These are phyloP conservation scores for Pampus argenteus DNA, from an alignment of 2,797 vertebrate genomes.

Conservation along the genomic window DNA sequence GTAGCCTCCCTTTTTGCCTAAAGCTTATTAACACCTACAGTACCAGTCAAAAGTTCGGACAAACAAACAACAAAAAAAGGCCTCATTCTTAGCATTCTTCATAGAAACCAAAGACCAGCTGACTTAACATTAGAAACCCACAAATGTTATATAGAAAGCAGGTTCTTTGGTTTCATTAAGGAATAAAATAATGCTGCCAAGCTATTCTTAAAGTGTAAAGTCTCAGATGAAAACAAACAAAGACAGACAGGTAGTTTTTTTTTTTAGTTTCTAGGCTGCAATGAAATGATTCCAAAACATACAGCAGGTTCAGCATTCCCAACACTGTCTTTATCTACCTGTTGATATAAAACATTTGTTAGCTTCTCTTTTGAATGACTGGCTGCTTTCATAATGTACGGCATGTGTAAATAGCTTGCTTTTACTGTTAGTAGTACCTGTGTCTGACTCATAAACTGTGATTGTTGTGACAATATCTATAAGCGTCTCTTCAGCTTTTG, in stretches of 20 bases:
- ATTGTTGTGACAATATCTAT: slow-evolving; percentile 62
- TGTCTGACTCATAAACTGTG: slow-evolving; percentile 73
- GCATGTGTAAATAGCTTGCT: slow-evolving; percentile 74
- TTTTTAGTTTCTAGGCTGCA: neutral
- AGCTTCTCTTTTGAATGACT: slow-evolving; percentile 54
- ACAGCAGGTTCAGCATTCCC: slow-evolving; percentile 45
- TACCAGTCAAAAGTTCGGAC: too few species aligned
- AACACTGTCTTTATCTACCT: slow-evolving; percentile 17
- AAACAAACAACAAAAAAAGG: neutral
- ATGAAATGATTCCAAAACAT: slow-evolving; percentile 18
- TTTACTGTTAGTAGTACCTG: slow-evolving; percentile 50
- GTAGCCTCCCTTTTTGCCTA: slow-evolving; percentile 28
- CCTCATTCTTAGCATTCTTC: slow-evolving; percentile 11
- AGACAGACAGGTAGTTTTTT: neutral
- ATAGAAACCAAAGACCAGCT: slow-evolving; percentile 30
- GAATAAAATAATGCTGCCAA: slow-evolving; percentile 17
- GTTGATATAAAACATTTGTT: slow-evolving; percentile 43
- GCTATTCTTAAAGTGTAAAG: slow-evolving; percentile 18
- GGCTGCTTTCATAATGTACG: slow-evolving; percentile 51
- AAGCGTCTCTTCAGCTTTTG: slow-evolving; percentile 30
- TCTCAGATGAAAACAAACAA: slow-evolving; percentile 7
- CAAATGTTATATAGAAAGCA: neutral
- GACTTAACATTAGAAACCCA: neutral
- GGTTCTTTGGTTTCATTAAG: slow-evolving; percentile 24
- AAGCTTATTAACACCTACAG: slow-evolving; percentile 5